A percentile compares a stretch with the other conserved stretches of the same genome.
Conservation (phyloP, 2,113 vertebrate genomes). For the Scatophagus argus region DNA sequence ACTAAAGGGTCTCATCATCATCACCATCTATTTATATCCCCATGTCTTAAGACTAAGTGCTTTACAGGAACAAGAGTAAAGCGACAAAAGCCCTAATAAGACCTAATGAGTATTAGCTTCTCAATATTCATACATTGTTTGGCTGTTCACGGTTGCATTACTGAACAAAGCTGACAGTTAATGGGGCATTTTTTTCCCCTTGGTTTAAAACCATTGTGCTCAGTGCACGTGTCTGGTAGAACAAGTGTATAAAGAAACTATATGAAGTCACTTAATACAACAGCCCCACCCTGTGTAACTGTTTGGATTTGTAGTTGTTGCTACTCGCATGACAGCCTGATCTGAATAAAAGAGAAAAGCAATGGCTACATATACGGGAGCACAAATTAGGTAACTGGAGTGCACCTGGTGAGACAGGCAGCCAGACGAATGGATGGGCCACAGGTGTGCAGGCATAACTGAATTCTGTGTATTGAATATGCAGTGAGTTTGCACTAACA, state of each 20-base stretch:
- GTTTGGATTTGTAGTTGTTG: not conserved
- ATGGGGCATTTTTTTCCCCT: not conserved
- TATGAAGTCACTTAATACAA: no score
- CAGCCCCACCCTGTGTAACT: not conserved
- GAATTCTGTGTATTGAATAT: slow-evolving; percentile 1
- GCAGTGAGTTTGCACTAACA: not conserved
- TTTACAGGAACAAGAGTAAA: not conserved
- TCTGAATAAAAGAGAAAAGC: slow-evolving; percentile 12
- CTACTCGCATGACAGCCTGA: slow-evolving; percentile 3
- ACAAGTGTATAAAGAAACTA: not conserved
- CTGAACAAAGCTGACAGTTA: not conserved
- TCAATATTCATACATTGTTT: not conserved
- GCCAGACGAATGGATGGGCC: slow-evolving; percentile 35
- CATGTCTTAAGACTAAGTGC: not conserved
- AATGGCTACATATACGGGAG: not conserved
- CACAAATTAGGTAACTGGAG: slow-evolving; percentile 16
- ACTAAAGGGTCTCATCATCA: not conserved
- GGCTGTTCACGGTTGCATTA: not conserved
- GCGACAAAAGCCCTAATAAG: not conserved
- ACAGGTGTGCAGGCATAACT: slow-evolving; percentile 18
- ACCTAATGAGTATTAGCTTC: not conserved
- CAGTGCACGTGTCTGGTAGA: not conserved
- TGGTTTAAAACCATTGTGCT: not conserved
- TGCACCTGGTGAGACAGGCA: slow-evolving; percentile 16
- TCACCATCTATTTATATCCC: not conserved